Evolutionary conservation across 2,797 vertebrate genomes (phyloP).

Genomic region (Pseudochirops cupreus): DNA sequence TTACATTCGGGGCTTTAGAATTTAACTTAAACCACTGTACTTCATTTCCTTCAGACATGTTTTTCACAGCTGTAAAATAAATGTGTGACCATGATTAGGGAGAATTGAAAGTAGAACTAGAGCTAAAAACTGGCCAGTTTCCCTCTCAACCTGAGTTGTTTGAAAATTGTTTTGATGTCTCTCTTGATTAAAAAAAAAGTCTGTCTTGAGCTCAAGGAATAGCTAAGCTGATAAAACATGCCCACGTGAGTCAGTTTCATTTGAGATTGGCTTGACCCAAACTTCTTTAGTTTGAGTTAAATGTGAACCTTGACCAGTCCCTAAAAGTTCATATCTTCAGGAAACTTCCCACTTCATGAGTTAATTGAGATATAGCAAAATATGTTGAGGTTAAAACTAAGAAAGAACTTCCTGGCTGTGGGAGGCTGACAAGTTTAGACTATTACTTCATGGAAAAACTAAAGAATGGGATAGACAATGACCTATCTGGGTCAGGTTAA

Average conservation of each 20-base stretch:
- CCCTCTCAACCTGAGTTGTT: not conserved
- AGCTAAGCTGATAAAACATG: not conserved
- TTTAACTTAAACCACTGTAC: not conserved
- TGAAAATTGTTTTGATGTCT: not conserved
- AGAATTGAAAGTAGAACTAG: not conserved
- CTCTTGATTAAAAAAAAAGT: not conserved
- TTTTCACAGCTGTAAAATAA: not conserved
- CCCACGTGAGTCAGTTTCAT: not conserved
- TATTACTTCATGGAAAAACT: not conserved
- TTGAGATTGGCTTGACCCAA: not conserved
- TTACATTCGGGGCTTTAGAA: not conserved
- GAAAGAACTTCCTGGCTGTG: not conserved
- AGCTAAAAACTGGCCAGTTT: not conserved
- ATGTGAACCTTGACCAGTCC: not conserved
- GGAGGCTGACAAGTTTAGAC: not conserved
- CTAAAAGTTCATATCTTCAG: not conserved
- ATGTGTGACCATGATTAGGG: not conserved
- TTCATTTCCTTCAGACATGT: not conserved
- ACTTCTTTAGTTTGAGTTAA: not conserved
- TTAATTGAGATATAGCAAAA: not conserved
- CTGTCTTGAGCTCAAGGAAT: not conserved
- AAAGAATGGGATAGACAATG: not conserved
- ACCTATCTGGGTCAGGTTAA: not conserved
- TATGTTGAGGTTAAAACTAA: not conserved
- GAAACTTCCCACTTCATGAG: not conserved